phyloP scores from a whole-genome alignment of 1,140 invertebrate genomes.

The Babylonia areolata region DNA sequence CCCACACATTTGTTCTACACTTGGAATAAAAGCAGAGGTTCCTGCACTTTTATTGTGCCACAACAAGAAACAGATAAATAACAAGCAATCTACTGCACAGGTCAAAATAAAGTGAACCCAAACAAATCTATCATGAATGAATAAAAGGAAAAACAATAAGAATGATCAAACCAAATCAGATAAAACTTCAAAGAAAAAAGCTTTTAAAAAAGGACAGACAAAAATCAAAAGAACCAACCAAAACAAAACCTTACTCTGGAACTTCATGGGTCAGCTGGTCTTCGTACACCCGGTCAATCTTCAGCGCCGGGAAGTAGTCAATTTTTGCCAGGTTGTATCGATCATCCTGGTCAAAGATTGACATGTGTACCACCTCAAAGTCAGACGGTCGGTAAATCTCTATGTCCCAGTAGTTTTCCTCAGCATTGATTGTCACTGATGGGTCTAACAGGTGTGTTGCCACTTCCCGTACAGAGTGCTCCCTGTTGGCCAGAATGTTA shows the following conservation, averaged over 20 bases:
- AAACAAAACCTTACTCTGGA: conserved; percentile 31
- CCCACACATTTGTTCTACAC: no score
- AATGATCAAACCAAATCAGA: no score
- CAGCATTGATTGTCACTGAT: conserved; percentile 94
- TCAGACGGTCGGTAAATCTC: conserved; percentile 53
- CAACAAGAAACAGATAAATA: no score
- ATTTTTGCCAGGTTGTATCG: conserved; percentile 73
- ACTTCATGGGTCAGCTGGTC: conserved; percentile 55
- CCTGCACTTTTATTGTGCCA: no score
- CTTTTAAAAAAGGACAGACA: neutral
- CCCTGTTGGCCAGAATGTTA: conserved; percentile 94
- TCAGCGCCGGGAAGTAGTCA: conserved; percentile 72
- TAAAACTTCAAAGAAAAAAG: neutral
- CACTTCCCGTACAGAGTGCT: conserved; percentile 92
- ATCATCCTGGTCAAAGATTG: conserved; percentile 73
- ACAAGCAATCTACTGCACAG: no score
- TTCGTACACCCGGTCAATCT: conserved; percentile 61
- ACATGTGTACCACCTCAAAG: conserved; percentile 55
- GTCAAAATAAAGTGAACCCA: no score
- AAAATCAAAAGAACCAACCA: neutral
- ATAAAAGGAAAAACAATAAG: neutral
- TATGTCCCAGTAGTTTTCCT: conserved; percentile 94
- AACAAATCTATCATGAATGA: no score
- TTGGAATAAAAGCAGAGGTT: no score
- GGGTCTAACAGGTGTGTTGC: conserved; percentile 96